phyloP scores from a whole-genome alignment of 2,797 vertebrate genomes.

The Anguilla obscura region DNA sequence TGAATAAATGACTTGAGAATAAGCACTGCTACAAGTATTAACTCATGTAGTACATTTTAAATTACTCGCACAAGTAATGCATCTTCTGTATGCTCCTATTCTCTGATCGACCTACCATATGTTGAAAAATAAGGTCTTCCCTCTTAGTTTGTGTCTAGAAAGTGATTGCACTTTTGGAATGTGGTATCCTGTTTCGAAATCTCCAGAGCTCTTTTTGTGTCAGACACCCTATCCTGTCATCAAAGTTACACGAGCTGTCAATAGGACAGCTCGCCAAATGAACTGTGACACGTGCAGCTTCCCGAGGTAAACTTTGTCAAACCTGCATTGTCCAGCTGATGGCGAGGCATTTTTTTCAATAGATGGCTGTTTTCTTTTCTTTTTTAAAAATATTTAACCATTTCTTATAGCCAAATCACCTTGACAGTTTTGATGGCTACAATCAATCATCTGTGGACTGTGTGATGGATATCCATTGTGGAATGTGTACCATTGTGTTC shows the following conservation, averaged over 20 bases:
- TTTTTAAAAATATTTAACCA: not conserved
- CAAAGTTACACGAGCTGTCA: not conserved
- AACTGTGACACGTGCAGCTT: not conserved
- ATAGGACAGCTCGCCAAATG: not conserved
- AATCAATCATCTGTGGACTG: not conserved
- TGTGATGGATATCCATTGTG: not conserved
- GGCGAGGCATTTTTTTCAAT: not conserved
- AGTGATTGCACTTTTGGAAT: not conserved
- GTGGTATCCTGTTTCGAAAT: not conserved
- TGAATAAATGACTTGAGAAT: not conserved
- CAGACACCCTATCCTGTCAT: not conserved
- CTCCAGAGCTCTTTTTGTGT: not conserved
- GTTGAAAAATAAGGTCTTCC: not conserved
- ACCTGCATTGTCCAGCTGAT: not conserved
- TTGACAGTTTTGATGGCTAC: not conserved
- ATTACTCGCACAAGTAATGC: not conserved
- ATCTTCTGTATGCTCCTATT: not conserved
- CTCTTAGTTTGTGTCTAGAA: not conserved
- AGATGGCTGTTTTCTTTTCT: not conserved
- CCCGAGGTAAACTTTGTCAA: not conserved
- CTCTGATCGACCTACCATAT: not conserved
- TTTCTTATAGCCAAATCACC: constrained; percentile 7
- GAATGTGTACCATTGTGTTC: constrained; percentile 21
- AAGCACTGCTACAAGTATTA: not conserved
- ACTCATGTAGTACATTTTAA: not conserved